Conservation (phyloP, 2,113 vertebrate species). For the Cottus gobio region DNA sequence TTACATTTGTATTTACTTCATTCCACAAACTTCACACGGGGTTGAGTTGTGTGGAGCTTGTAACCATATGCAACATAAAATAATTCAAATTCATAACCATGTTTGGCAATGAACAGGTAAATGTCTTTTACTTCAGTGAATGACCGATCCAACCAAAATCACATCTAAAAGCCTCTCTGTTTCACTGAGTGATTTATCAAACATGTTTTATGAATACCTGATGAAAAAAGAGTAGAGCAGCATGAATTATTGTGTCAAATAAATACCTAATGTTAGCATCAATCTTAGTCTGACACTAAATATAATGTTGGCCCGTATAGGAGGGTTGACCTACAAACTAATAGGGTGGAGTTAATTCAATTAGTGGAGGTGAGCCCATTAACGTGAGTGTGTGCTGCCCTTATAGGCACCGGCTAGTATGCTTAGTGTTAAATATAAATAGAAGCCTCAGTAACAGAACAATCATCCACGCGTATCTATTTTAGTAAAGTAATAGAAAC, state of each 20-base stretch:
- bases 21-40: background rate
- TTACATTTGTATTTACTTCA: background rate
- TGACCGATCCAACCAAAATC: background rate
- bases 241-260: slow-evolving; percentile 11
- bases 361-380: slow-evolving; percentile 57
- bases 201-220: background rate
- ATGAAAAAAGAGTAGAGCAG: background rate
- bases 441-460: background rate
- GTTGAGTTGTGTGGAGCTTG: background rate
- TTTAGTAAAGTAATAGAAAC: background rate
- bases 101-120: background rate
- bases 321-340: slow-evolving; percentile 42
- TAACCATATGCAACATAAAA: background rate
- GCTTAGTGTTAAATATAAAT: background rate
- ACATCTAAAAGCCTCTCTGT: background rate
- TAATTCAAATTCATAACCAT: background rate
- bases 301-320: slow-evolving; percentile 29
- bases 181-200: background rate
- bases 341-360: slow-evolving; percentile 63
- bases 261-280: slow-evolving; percentile 17
- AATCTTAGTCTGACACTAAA: slow-evolving; percentile 45
- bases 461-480: background rate
- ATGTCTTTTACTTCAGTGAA: background rate
- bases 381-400: slow-evolving; percentile 32
- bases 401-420: background rate